Evolutionary conservation across 2,113 vertebrate species (phyloP).

Genomic region (Malurus cyaneus): DNA sequence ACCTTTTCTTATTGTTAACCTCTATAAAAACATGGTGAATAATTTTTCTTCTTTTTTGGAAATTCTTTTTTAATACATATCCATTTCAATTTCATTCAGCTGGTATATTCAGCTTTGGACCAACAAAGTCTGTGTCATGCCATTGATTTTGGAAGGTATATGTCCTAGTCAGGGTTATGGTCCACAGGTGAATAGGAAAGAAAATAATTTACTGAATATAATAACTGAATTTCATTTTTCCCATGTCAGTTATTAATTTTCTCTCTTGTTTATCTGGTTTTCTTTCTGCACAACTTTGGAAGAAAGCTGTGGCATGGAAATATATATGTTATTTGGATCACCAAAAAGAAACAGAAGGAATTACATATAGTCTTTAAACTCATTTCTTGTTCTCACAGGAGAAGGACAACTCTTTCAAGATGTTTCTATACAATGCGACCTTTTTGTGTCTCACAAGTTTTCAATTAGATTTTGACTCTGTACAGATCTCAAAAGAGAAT

Average conservation of each 20-base stretch:
- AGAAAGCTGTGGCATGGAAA: not conserved
- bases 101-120: not conserved
- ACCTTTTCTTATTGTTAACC: not conserved
- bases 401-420: not conserved
- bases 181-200: not conserved
- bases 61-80: not conserved
- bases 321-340: not conserved
- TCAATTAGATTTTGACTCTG: constrained; percentile 36
- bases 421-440: not conserved
- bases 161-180: not conserved
- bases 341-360: not conserved
- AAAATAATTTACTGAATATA: not conserved
- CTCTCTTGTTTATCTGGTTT: not conserved
- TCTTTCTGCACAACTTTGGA: not conserved
- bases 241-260: not conserved
- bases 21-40: not conserved
- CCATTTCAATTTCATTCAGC: not conserved
- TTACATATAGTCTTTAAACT: not conserved
- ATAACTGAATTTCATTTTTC: not conserved
- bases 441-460: constrained; percentile 3
- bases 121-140: not conserved
- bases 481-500: not conserved
- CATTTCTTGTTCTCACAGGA: not conserved
- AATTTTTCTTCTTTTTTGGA: not conserved
- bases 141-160: not conserved